These are phyloP conservation scores for Latrodectus geometricus DNA, from an alignment of 1,140 invertebrate genomes.

Conservation along the genomic window DNA sequence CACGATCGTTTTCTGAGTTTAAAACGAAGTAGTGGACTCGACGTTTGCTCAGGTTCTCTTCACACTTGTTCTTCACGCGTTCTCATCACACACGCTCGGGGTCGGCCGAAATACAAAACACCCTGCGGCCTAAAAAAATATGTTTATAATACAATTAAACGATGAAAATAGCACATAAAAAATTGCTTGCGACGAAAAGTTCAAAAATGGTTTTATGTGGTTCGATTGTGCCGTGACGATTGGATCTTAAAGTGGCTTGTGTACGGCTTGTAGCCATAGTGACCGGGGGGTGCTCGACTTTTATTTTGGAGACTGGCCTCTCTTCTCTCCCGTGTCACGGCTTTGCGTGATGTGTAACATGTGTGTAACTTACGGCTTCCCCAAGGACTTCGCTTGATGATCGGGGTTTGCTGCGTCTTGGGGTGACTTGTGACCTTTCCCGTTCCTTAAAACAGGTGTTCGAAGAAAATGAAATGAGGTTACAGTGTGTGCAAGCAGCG, in stretches of 20 bases:
- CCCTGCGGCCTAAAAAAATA: no score
- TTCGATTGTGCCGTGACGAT: slow-evolving; percentile 18
- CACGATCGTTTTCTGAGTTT: no score
- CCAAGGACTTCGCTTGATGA: not conserved
- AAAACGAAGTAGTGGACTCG: no score
- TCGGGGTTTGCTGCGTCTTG: slow-evolving; percentile 7
- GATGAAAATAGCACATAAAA: no score
- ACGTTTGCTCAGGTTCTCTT: no score
- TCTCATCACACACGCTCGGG: no score
- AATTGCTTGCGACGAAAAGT: no score
- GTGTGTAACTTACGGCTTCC: slow-evolving; percentile 16
- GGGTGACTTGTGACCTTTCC: not conserved
- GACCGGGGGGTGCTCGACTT: not conserved
- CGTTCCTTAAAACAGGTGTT: slow-evolving; percentile 8
- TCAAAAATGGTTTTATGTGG: no score
- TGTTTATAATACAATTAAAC: no score
- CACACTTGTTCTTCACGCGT: no score
- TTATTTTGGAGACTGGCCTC: slow-evolving; percentile 4
- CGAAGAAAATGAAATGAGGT: not conserved
- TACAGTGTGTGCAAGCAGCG: not conserved
- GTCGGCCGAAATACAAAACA: no score
- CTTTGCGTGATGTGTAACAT: slow-evolving; percentile 41
- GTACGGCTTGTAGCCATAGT: slow-evolving; percentile 34
- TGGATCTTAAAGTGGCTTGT: slow-evolving; percentile 41
- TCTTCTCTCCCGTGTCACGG: not conserved